Evolutionary conservation across 2,113 vertebrate genomes (phyloP).

Genomic region (Trematocara marginatum): DNA sequence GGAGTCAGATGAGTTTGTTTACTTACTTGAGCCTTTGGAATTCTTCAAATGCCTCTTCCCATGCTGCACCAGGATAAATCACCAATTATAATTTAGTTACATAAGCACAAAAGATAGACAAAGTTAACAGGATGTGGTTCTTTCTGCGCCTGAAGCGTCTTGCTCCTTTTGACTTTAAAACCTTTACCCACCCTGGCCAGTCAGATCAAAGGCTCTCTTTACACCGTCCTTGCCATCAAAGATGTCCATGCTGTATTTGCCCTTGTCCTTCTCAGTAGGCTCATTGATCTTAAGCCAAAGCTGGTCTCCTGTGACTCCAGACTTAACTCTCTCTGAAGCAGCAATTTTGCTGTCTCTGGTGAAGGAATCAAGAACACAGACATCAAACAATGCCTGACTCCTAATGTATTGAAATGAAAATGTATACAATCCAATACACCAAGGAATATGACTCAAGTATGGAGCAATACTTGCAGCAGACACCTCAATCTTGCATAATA

Average conservation of each 20-base stretch:
- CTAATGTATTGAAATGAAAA: not conserved
- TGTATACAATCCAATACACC: not conserved
- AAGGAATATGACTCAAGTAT: not conserved
- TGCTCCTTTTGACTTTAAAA: not conserved
- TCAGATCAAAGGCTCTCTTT: conserved; percentile 84
- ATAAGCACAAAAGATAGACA: not conserved
- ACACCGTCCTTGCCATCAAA: conserved; percentile 87
- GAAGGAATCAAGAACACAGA: not conserved
- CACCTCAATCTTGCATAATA: not conserved
- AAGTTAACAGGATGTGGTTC: not conserved
- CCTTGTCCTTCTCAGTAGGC: conserved; percentile 94
- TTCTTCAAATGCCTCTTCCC: conserved; percentile 91
- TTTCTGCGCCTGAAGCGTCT: not conserved
- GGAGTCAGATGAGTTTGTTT: not conserved
- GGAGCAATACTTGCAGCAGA: not conserved
- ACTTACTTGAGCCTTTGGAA: conserved; percentile 99
- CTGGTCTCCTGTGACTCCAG: conserved; percentile 88
- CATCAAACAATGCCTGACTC: not conserved
- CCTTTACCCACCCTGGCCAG: conserved; percentile 81
- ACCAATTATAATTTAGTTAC: not conserved
- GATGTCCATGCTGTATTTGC: conserved; percentile 91
- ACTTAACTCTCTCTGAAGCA: conserved; percentile 87
- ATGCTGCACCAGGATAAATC: conserved; percentile 72
- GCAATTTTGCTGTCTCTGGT: conserved; percentile 82
- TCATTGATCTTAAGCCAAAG: conserved; percentile 97